phyloP scores from a whole-genome alignment of 2,797 vertebrate species.

The Avahi laniger region DNA sequence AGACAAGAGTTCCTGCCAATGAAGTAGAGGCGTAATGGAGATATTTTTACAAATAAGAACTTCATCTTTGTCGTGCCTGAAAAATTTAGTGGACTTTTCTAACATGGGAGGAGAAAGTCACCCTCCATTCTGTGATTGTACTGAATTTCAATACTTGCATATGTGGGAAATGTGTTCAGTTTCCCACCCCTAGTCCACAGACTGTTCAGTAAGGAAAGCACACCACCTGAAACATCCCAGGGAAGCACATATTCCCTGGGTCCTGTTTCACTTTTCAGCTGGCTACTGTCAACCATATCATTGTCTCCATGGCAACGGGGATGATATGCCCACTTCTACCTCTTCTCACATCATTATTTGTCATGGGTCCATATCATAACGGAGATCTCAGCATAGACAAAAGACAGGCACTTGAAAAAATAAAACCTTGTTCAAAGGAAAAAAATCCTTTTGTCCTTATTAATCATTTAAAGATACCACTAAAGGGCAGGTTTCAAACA shows the following conservation, averaged over 20 bases:
- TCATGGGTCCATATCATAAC: neutral
- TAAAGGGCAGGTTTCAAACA: neutral
- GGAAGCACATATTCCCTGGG: neutral
- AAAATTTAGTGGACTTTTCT: neutral
- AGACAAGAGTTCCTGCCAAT: neutral
- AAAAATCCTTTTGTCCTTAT: neutral
- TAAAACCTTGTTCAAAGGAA: neutral
- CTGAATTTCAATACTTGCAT: neutral
- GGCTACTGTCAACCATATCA: conserved; percentile 28
- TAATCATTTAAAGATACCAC: neutral
- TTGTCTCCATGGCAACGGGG: conserved; percentile 62
- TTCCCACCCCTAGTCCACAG: neutral
- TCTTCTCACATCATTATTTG: conserved; percentile 27
- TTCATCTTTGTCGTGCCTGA: neutral
- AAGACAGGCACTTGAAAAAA: conserved; percentile 21
- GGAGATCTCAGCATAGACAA: conserved; percentile 31
- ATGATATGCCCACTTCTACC: neutral
- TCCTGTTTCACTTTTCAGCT: conserved; percentile 1
- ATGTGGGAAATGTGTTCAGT: neutral
- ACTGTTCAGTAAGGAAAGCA: neutral
- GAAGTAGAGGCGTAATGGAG: neutral
- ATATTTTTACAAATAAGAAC: neutral
- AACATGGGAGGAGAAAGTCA: neutral
- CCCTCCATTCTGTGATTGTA: neutral
- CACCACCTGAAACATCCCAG: neutral